Percentiles rank a stretch among this genome's conserved stretches.
These are phyloP conservation scores for Tympanuchus pallidicinctus DNA, from an alignment of 2,113 vertebrate genomes.

Conservation along the genomic window DNA sequence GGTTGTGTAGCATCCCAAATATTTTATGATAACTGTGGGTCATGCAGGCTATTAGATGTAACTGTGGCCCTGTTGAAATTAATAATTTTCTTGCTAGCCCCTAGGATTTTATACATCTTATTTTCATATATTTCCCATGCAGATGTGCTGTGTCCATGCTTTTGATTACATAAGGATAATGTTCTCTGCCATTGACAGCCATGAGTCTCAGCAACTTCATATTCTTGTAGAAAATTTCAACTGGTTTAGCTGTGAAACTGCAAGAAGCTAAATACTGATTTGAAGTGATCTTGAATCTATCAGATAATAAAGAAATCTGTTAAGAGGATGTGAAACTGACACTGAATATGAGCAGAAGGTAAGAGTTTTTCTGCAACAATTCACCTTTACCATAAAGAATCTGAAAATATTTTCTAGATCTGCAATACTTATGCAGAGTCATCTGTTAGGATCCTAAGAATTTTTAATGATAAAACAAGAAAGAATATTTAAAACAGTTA, in stretches of 20 bases:
- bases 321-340: neutral
- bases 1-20: neutral
- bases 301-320: neutral
- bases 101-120: neutral
- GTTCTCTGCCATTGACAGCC: neutral
- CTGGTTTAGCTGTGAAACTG: neutral
- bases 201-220: neutral
- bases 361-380: neutral
- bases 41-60: neutral
- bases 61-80: neutral
- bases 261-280: neutral
- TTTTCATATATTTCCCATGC: neutral
- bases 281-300: neutral
- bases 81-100: slow-evolving; percentile 14
- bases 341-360: neutral
- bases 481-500: neutral
- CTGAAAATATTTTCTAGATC: neutral
- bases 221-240: neutral
- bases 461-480: neutral
- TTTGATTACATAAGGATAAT: neutral
- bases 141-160: neutral
- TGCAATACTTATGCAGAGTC: fast-evolving
- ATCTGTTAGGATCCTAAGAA: neutral
- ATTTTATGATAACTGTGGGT: neutral
- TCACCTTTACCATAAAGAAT: neutral